These are phyloP conservation scores for Schizaphis graminum DNA, from an alignment of 2,888 invertebrate genomes.

Conservation along the genomic window DNA sequence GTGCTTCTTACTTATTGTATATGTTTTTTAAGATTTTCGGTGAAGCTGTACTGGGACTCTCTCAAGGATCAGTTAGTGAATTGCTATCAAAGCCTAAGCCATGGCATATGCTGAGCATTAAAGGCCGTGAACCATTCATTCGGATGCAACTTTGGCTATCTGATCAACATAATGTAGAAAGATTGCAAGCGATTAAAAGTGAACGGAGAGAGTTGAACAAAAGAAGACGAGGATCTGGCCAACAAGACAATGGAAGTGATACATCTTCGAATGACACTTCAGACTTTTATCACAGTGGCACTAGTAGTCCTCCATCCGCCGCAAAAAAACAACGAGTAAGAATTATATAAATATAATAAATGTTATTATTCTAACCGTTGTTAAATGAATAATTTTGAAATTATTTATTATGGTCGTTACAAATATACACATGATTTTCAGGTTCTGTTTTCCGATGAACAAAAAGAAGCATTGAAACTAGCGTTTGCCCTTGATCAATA, in stretches of 20 bases:
- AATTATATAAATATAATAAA: conserved; percentile 70
- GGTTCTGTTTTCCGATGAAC: conserved; percentile 95
- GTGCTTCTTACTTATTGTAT: background rate
- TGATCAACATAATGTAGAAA: conserved; percentile 94
- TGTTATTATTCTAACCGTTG: background rate
- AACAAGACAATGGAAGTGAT: conserved; percentile 88
- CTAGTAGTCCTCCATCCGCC: conserved; percentile 86
- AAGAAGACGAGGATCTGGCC: conserved; percentile 84
- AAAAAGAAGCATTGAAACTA: conserved; percentile 93
- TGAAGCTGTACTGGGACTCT: conserved; percentile 95
- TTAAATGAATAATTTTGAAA: background rate
- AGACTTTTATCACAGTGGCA: conserved; percentile 88
- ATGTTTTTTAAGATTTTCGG: conserved; percentile 84
- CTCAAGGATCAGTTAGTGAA: conserved; percentile 97
- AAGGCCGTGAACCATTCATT: conserved; percentile 96
- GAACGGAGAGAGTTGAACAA: conserved; percentile 93
- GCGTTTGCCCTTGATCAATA: conserved; percentile 98
- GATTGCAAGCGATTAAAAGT: conserved; percentile 90
- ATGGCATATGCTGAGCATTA: conserved; percentile 99
- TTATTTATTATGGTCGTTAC: background rate
- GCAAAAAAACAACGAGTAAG: conserved; percentile 91
- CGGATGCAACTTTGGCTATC: conserved; percentile 97
- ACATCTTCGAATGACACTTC: conserved; percentile 91
- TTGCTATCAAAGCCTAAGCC: conserved; percentile 97
- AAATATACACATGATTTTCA: background rate